Evolutionary conservation across 35 echinoderm and acorn worm genomes (phyloP), one percentile per base, ranked within the genome.

Genomic region (Heliocidaris tuberculata): DNA sequence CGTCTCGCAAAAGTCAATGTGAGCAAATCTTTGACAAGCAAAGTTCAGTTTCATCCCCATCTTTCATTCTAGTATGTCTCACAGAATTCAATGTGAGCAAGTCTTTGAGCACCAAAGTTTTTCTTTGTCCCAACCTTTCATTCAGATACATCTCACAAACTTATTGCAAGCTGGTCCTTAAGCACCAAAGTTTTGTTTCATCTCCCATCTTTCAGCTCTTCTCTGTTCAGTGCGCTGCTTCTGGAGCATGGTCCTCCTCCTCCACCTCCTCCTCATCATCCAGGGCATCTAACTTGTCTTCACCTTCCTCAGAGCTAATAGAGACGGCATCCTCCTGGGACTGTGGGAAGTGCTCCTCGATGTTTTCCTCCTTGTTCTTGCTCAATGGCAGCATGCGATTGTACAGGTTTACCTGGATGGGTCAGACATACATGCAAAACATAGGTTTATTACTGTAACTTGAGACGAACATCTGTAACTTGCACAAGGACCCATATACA

Each of bases 281-380:
- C 91, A 42, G 9, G 15, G 31, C 31, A 17, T 42, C 87, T 48
- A 13, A 15, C 87, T 42, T 48, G 19, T 89, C 87, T 17, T 89
- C 87, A 0, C 87, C 87, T 42, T 93, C 91, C 91, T 59, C 91
- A 31, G 87, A 89, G 87, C 91, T 93, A 2, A 10, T 59, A 5
- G 91, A 59, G 47, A 13, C 91, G 12, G 91, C 91, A 49, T 93
- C 91, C 91, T 93, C 91, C 48, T 93, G 91, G 29, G 91, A 93
- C 13, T 32, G 8, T 13, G 48, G 50, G 50, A 93, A 52, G 91
- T 93, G 47, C 30, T 93, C 91, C 91, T 52, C 50, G 5, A 93
- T 93, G 47, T 59, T 59, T 16, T 93, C 50, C 48, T 93, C 91
- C 91, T 42, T 32, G 87, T 17, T 24, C 47, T n/a, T 4, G 32